Conservation (phyloP, 2,797 vertebrate species). For the Australoheros facetus region DNA sequence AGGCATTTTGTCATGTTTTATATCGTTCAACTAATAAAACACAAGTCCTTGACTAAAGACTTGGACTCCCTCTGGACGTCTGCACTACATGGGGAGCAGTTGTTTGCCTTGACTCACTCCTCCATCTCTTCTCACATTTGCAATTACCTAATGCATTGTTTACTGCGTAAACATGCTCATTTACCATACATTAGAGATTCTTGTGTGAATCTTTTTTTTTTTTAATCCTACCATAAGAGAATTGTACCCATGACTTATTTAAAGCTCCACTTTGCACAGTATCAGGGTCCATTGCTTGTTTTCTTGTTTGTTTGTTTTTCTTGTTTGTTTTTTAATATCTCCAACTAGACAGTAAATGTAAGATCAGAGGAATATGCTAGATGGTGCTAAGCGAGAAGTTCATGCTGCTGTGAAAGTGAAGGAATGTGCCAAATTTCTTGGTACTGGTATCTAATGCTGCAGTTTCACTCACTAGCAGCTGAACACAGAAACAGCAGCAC, state of each 20-base stretch:
- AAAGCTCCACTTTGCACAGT: not conserved
- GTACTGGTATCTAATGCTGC: too few species aligned
- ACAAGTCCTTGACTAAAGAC: slow-evolving; percentile 79
- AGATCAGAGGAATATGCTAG: not conserved
- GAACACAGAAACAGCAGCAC: not conserved
- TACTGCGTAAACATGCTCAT: slow-evolving; percentile 47
- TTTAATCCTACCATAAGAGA: slow-evolving; percentile 1
- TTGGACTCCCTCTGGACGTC: slow-evolving; percentile 74
- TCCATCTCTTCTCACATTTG: slow-evolving; percentile 45
- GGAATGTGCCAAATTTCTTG: too few species aligned
- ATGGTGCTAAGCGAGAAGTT: not conserved
- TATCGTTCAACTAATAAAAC: slow-evolving; percentile 83
- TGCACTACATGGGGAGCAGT: slow-evolving; percentile 70
- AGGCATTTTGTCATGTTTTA: slow-evolving; percentile 85
- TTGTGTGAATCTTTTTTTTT: slow-evolving; percentile 1
- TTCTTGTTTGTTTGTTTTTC: not conserved
- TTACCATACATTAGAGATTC: slow-evolving; percentile 20
- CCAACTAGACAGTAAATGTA: not conserved
- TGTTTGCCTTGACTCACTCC: slow-evolving; percentile 68
- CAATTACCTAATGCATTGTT: slow-evolving; percentile 59
- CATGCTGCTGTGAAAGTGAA: not conserved
- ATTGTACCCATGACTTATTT: not conserved
- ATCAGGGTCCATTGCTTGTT: not conserved
- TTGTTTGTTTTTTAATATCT: not conserved
- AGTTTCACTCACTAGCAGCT: not conserved